Evolutionary conservation across 2,888 invertebrate genomes (phyloP).

Genomic region (Macaria notata): DNA sequence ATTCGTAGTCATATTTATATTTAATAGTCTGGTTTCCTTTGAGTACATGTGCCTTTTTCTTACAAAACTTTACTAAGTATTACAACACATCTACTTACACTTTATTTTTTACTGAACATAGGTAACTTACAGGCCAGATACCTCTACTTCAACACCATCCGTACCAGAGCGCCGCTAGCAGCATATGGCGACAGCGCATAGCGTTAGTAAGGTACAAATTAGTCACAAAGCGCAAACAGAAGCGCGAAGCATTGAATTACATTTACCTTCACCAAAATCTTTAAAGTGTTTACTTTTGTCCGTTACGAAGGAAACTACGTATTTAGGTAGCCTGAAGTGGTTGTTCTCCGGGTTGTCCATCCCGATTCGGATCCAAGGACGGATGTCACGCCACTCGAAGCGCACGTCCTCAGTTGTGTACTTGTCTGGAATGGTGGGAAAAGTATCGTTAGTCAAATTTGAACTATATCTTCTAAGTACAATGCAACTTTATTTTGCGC

Average conservation of each 20-base stretch:
- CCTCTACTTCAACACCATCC: conserved; percentile 31
- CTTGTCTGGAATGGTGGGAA: conserved; percentile 70
- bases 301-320: conserved; percentile 84
- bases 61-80: too few relatives aligned
- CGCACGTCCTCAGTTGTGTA: conserved; percentile 83
- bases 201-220: conserved; percentile 61
- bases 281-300: conserved; percentile 83
- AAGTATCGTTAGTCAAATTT: not conserved
- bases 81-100: too few relatives aligned
- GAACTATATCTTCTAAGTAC: not conserved
- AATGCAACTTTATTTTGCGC: too few relatives aligned
- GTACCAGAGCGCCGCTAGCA: conserved; percentile 55
- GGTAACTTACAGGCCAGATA: too few relatives aligned
- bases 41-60: too few relatives aligned
- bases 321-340: conserved; percentile 84
- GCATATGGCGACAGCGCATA: conserved; percentile 57
- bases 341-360: conserved; percentile 77
- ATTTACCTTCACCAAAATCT: conserved; percentile 85
- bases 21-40: too few relatives aligned
- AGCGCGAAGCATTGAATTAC: conserved; percentile 79
- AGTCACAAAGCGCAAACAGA: conserved; percentile 68
- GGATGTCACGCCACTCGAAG: conserved; percentile 84
- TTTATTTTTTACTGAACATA: too few relatives aligned
- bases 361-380: conserved; percentile 73
- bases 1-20: too few relatives aligned